Evolutionary conservation across 2,888 invertebrate genomes (phyloP).

Genomic region (Plebejus anna): DNA sequence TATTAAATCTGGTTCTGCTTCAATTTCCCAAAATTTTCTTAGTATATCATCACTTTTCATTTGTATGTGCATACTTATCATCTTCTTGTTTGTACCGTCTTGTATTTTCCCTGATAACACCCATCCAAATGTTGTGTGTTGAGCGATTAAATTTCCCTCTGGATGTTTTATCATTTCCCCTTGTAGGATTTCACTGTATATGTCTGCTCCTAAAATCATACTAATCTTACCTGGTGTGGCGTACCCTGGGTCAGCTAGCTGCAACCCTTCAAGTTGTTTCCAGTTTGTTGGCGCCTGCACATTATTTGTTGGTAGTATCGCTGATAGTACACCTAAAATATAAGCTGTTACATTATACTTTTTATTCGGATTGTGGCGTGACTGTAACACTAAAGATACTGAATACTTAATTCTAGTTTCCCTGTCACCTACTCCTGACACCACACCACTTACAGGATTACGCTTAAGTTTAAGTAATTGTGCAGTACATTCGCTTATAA

Average conservation of each 20-base stretch:
- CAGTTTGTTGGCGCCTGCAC: constrained; percentile 29
- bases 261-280: constrained; percentile 33
- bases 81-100: not conserved
- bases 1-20: constrained; percentile 29
- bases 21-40: constrained; percentile 34
- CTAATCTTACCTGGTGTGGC: constrained; percentile 37
- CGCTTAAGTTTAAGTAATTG: constrained; percentile 34
- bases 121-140: constrained; percentile 27
- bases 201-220: constrained; percentile 38
- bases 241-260: constrained; percentile 38
- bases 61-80: constrained; percentile 15
- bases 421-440: constrained; percentile 39
- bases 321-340: constrained; percentile 34
- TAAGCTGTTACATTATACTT: constrained; percentile 36
- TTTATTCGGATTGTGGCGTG: constrained; percentile 31
- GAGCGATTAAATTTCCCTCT: not conserved
- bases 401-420: constrained; percentile 33
- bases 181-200: constrained; percentile 34
- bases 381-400: constrained; percentile 34
- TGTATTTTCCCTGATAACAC: constrained; percentile 8
- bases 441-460: not conserved
- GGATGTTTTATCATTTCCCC: constrained; percentile 34
- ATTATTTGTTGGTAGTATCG: constrained; percentile 34
- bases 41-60: constrained; percentile 27
- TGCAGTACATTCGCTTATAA: constrained; percentile 34